phyloP scores from a whole-genome alignment of 1,140 invertebrate species.

The Leptinotarsa defecta region DNA sequence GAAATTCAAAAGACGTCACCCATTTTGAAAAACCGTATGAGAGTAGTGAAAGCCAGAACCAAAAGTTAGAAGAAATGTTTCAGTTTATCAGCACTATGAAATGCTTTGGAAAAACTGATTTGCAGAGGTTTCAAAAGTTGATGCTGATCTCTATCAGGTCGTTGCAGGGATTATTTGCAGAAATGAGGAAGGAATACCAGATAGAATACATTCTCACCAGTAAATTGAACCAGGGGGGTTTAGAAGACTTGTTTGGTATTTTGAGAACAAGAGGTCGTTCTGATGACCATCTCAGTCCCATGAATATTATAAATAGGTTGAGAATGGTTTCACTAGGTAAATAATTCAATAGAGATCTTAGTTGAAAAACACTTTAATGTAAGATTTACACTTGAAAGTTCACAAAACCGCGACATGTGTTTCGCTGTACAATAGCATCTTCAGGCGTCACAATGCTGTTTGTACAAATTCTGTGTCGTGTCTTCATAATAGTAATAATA shows the following conservation, averaged over 20 bases:
- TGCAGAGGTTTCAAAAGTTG: not conserved
- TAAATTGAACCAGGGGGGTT: not conserved
- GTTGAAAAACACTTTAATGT: too few species aligned
- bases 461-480: too few species aligned
- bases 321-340: not conserved
- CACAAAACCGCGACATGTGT: too few species aligned
- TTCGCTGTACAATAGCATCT: too few species aligned
- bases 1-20: not conserved
- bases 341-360: not conserved
- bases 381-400: too few species aligned
- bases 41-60: not conserved
- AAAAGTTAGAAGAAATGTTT: not conserved
- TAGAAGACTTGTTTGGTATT: conserved; percentile 11
- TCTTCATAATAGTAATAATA: too few species aligned
- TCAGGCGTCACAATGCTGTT: too few species aligned
- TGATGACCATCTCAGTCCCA: not conserved
- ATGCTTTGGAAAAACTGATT: not conserved
- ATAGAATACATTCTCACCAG: not conserved
- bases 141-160: conserved; percentile 5
- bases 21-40: not conserved
- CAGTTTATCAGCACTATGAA: not conserved
- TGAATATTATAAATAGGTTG: not conserved
- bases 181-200: not conserved
- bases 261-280: not conserved
- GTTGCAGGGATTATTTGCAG: not conserved